phyloP scores from a whole-genome alignment of 1,140 invertebrate species.

The Papilio machaon region DNA sequence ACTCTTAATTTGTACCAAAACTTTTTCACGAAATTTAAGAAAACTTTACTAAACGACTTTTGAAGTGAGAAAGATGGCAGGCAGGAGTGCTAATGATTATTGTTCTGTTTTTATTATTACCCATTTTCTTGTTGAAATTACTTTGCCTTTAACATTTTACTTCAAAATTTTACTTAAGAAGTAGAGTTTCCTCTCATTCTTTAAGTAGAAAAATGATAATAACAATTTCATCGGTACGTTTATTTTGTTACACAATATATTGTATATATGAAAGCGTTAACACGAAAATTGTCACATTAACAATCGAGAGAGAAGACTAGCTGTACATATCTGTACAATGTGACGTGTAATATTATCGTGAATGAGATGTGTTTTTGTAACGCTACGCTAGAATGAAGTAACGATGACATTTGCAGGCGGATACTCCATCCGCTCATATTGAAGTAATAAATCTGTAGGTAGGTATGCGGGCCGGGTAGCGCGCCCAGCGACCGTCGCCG shows the following conservation, averaged over 20 bases:
- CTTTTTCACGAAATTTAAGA: slow-evolving; percentile 78
- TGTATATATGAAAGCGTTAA: background rate
- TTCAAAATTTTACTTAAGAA: slow-evolving; percentile 4
- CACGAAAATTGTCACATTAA: slow-evolving; percentile 41
- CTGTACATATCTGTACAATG: slow-evolving; percentile 19
- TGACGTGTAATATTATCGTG: slow-evolving; percentile 44
- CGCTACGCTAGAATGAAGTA: slow-evolving; percentile 58
- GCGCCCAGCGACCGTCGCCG: slow-evolving; percentile 57
- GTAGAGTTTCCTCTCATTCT: background rate
- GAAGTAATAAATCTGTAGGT: slow-evolving; percentile 77
- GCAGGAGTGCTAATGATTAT: slow-evolving; percentile 73
- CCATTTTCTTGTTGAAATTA: slow-evolving; percentile 38
- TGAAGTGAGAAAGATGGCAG: slow-evolving; percentile 75
- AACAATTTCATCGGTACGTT: background rate
- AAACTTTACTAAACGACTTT: slow-evolving; percentile 77
- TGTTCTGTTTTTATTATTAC: slow-evolving; percentile 67
- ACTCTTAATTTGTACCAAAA: slow-evolving; percentile 81
- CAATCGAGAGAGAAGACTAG: background rate
- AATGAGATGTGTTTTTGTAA: slow-evolving; percentile 56
- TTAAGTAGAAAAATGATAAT: background rate
- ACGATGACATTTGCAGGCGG: slow-evolving; percentile 67
- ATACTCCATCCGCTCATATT: slow-evolving; percentile 75
- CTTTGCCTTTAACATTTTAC: slow-evolving; percentile 24
- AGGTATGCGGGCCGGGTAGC: slow-evolving; percentile 61
- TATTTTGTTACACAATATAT: background rate